phyloP scores from a whole-genome alignment of 2,888 invertebrate genomes.

The Polydrusus cervinus region DNA sequence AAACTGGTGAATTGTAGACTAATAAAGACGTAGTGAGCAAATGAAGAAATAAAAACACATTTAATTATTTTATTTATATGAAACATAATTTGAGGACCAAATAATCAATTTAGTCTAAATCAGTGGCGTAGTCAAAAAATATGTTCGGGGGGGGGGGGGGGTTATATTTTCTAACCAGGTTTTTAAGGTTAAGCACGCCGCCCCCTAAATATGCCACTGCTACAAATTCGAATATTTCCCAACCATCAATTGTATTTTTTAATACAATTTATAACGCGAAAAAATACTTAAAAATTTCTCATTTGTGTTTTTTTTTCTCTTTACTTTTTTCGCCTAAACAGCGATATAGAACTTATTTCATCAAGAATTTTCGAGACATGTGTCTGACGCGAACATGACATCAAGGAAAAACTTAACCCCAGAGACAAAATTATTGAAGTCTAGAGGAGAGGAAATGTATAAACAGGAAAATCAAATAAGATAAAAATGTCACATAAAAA shows the following conservation, averaged over 20 bases:
- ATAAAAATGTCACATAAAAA: not conserved
- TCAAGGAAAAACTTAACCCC: not conserved
- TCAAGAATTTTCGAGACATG: not conserved
- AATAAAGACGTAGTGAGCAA: too few species aligned
- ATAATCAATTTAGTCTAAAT: too few species aligned
- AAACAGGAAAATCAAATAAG: slow-evolving; percentile 2
- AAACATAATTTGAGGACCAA: too few species aligned
- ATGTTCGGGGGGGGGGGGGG: too few species aligned
- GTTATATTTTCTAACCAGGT: too few species aligned
- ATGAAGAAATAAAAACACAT: too few species aligned
- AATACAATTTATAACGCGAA: not conserved
- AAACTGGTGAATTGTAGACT: too few species aligned
- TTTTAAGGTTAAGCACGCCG: too few species aligned
- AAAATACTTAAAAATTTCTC: not conserved
- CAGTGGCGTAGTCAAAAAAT: too few species aligned
- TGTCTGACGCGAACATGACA: not conserved
- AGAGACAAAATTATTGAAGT: slow-evolving; percentile 14
- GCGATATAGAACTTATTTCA: not conserved
- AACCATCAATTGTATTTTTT: not conserved
- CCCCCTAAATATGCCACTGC: too few species aligned
- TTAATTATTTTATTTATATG: too few species aligned
- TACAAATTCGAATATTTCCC: too few species aligned
- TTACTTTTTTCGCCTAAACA: not conserved
- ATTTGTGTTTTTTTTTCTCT: not conserved
- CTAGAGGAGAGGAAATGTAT: slow-evolving; percentile 3